A percentile compares a stretch with the other conserved stretches of the same genome.
phyloP scores from a whole-genome alignment of 1,140 invertebrate species.

The Patella vulgata region DNA sequence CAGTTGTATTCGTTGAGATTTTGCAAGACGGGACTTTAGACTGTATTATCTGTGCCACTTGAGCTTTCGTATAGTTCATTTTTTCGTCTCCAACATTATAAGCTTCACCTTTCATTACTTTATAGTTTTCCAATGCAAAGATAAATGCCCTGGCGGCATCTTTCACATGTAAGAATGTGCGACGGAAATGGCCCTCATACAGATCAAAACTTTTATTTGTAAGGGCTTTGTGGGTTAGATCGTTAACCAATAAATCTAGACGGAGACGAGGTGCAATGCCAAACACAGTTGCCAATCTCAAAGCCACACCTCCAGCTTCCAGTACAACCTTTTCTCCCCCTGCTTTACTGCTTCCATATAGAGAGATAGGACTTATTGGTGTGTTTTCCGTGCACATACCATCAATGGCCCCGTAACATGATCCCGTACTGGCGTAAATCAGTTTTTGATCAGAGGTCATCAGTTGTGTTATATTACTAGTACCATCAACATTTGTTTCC shows the following conservation, averaged over 20 bases:
- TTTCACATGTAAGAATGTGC: constrained; percentile 56
- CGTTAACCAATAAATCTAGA: constrained; percentile 55
- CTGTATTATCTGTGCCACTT: constrained; percentile 47
- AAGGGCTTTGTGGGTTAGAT: constrained; percentile 54
- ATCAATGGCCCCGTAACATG: constrained; percentile 55
- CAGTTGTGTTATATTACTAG: constrained; percentile 41
- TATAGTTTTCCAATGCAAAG: constrained; percentile 47
- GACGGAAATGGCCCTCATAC: constrained; percentile 54
- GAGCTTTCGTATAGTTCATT: constrained; percentile 54
- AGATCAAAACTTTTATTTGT: constrained; percentile 51
- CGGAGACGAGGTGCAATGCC: constrained; percentile 51
- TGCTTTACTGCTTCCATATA: constrained; percentile 54
- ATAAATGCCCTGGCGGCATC: constrained; percentile 54
- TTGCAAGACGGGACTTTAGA: constrained; percentile 33
- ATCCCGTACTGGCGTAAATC: constrained; percentile 57
- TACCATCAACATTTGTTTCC: constrained; percentile 48
- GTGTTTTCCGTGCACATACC: constrained; percentile 54
- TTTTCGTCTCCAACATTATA: constrained; percentile 55
- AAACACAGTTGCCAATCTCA: constrained; percentile 55
- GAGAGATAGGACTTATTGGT: constrained; percentile 47
- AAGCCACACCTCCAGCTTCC: constrained; percentile 41
- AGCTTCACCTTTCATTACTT: constrained; percentile 49
- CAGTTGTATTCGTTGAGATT: constrained; percentile 36
- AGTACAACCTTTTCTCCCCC: constrained; percentile 49
- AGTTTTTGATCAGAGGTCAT: constrained; percentile 43